These are phyloP conservation scores for Druceiella hillmani DNA, from an alignment of 2,888 invertebrate genomes.

Conservation along the genomic window DNA sequence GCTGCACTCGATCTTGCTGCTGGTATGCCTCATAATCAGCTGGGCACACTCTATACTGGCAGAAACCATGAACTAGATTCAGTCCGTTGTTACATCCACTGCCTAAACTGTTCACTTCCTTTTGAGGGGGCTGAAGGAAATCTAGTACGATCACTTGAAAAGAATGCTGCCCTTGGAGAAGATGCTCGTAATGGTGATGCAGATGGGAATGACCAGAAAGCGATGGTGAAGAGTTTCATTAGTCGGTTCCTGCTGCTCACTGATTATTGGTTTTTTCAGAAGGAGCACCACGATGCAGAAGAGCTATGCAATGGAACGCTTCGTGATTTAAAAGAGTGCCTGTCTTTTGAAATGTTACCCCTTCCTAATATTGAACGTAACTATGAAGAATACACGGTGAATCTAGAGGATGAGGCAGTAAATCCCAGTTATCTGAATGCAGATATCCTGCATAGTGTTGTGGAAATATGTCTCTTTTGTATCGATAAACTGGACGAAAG, in stretches of 20 bases:
- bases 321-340: constrained; percentile 67
- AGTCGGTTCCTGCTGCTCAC: constrained; percentile 52
- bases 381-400: constrained; percentile 46
- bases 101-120: constrained; percentile 67
- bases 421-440: constrained; percentile 56
- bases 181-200: constrained; percentile 36
- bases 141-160: constrained; percentile 66
- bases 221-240: constrained; percentile 40
- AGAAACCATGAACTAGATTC: constrained; percentile 82
- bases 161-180: constrained; percentile 59
- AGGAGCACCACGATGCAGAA: constrained; percentile 59
- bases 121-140: constrained; percentile 92
- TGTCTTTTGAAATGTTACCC: constrained; percentile 49
- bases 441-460: constrained; percentile 75
- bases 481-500: constrained; percentile 68
- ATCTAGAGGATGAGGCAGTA: constrained; percentile 43
- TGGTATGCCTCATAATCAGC: constrained; percentile 93
- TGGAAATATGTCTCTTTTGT: constrained; percentile 75
- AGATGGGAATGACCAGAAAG: too few species aligned
- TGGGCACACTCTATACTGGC: constrained; percentile 80
- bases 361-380: constrained; percentile 50
- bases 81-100: constrained; percentile 85
- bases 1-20: constrained; percentile 68
- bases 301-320: constrained; percentile 64
- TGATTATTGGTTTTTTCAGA: constrained; percentile 59